A percentile compares a stretch with the other conserved stretches of the same genome.
Evolutionary conservation across 2,113 vertebrate genomes (phyloP).

Genomic region (Coreoperca whiteheadi): DNA sequence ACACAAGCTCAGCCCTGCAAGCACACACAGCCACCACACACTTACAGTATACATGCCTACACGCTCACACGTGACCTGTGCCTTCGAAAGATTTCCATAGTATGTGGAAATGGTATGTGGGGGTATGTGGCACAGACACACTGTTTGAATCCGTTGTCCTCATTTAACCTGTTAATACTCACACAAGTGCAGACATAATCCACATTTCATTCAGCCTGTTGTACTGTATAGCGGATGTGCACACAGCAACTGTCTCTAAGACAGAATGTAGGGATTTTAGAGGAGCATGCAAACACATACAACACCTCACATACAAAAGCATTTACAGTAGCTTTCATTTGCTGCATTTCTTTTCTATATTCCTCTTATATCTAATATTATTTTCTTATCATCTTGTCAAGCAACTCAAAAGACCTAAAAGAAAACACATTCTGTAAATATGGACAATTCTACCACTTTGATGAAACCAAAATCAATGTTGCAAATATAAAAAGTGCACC

Average conservation of each 20-base stretch:
- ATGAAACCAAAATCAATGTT: conserved; percentile 6
- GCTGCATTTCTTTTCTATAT: neutral
- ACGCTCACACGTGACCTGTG: neutral
- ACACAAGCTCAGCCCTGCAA: conserved; percentile 36
- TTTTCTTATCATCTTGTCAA: neutral
- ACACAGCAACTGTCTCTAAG: neutral
- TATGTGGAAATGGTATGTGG: too few species aligned
- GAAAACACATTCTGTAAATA: conserved; percentile 1
- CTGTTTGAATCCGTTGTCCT: conserved; percentile 6
- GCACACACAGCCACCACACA: conserved; percentile 1
- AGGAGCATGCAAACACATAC: neutral
- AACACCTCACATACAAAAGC: neutral
- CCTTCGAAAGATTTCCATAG: too few species aligned
- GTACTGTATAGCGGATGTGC: neutral
- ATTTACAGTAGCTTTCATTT: neutral
- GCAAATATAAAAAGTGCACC: neutral
- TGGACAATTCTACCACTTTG: conserved; percentile 8
- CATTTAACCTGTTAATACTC: conserved; percentile 12
- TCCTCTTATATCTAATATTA: neutral
- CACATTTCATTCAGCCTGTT: neutral
- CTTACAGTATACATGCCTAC: neutral
- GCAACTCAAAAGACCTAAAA: too few species aligned
- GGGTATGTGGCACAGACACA: neutral
- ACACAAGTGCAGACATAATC: conserved; percentile 9
- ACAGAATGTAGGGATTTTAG: conserved; percentile 16